Conservation (phyloP, 2,797 vertebrate species). For the Brachymystax lenok region DNA sequence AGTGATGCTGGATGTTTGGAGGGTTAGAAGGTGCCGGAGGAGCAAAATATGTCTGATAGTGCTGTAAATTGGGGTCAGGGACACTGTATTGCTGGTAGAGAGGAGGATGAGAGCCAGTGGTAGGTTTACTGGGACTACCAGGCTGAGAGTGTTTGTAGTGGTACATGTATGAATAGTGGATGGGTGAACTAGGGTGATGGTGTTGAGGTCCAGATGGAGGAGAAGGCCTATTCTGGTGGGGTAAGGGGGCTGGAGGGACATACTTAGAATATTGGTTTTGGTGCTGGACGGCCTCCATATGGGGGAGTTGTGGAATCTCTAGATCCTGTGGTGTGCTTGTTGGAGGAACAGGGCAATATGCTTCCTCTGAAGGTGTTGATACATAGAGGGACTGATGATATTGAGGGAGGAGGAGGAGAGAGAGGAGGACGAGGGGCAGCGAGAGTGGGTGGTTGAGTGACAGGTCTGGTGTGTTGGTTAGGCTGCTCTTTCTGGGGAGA, state of each 20-base stretch:
- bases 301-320: not conserved
- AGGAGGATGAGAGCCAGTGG: not conserved
- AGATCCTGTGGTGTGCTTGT: not conserved
- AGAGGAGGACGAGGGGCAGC: not conserved
- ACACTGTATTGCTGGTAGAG: not conserved
- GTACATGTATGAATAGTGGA: not conserved
- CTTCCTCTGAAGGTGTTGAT: not conserved
- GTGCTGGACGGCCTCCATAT: not conserved
- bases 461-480: not conserved
- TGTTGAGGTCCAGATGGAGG: not conserved
- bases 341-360: not conserved
- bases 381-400: not conserved
- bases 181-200: not conserved
- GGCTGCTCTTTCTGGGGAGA: constrained; percentile 8
- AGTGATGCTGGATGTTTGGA: no score
- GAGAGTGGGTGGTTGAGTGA: not conserved
- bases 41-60: no score
- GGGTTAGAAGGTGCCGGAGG: no score
- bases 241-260: not conserved
- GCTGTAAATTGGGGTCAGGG: no score
- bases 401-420: no score
- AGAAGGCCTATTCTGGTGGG: not conserved
- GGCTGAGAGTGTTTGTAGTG: not conserved
- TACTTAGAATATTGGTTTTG: not conserved
- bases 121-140: not conserved